phyloP scores from a whole-genome alignment of 2,797 vertebrate genomes.

The Paguma larvata region DNA sequence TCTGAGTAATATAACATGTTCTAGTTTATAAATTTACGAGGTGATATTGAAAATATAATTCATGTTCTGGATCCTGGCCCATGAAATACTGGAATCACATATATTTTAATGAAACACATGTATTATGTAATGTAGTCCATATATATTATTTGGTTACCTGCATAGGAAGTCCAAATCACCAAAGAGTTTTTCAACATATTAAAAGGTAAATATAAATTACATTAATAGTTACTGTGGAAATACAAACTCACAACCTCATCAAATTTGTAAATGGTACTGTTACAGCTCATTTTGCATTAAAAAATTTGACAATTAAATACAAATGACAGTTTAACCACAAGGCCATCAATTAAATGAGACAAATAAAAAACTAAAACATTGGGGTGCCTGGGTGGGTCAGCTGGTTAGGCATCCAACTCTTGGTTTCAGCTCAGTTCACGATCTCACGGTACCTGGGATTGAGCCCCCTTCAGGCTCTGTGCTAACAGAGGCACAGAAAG shows the following conservation, averaged over 20 bases:
- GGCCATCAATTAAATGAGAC: neutral
- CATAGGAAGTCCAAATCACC: neutral
- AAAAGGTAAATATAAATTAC: slow-evolving; percentile 60
- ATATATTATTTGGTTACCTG: slow-evolving; percentile 29
- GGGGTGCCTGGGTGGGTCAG: too few species aligned
- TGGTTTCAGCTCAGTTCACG: too few species aligned
- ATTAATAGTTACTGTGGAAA: slow-evolving; percentile 47
- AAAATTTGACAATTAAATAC: neutral
- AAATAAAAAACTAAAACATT: neutral
- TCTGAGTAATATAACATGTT: slow-evolving; percentile 51
- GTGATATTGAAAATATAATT: slow-evolving; percentile 78
- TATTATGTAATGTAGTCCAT: slow-evolving; percentile 12
- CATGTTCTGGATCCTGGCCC: slow-evolving; percentile 1
- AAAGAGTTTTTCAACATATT: slow-evolving; percentile 50
- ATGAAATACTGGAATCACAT: slow-evolving; percentile 58
- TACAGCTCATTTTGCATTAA: neutral
- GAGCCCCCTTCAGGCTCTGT: too few species aligned
- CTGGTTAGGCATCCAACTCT: too few species aligned
- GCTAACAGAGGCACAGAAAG: too few species aligned
- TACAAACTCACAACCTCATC: neutral
- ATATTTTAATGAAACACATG: slow-evolving; percentile 75
- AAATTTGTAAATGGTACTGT: neutral
- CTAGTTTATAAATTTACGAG: slow-evolving; percentile 73
- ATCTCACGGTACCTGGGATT: too few species aligned
- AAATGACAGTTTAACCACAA: neutral